phyloP scores from a whole-genome alignment of 2,113 vertebrate genomes.

The Dipodomys merriami region DNA sequence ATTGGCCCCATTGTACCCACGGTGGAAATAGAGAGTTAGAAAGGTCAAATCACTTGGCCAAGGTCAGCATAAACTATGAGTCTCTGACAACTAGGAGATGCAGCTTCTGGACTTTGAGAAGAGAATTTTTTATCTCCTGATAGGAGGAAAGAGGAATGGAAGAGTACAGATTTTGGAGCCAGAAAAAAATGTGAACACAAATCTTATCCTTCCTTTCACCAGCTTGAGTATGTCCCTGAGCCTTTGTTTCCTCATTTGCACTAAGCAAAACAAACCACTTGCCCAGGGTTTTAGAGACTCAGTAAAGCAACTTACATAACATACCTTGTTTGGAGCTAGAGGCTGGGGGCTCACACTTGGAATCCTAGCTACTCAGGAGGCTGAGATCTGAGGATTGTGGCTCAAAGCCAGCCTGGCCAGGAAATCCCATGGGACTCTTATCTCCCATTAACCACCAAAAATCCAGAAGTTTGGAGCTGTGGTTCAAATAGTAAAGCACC shows the following conservation, averaged over 20 bases:
- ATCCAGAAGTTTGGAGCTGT: too few relatives aligned
- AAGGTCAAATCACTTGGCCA: background rate
- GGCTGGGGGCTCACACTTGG: too few relatives aligned
- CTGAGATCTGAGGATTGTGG: too few relatives aligned
- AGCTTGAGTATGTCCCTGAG: background rate
- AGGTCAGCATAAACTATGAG: background rate
- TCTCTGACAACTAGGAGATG: background rate
- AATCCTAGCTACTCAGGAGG: too few relatives aligned
- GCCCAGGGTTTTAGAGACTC: background rate
- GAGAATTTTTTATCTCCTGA: background rate
- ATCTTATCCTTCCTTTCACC: background rate
- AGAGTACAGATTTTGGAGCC: background rate
- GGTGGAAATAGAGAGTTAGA: background rate
- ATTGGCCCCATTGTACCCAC: background rate
- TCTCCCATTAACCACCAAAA: too few relatives aligned
- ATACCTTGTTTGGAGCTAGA: background rate
- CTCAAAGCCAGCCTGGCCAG: too few relatives aligned
- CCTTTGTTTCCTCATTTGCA: background rate
- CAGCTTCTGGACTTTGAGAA: background rate
- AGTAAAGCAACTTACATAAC: background rate
- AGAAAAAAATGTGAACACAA: background rate
- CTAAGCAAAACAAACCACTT: background rate
- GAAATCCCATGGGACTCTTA: too few relatives aligned
- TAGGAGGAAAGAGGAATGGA: background rate
- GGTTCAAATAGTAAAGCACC: too few relatives aligned